phyloP scores from a whole-genome alignment of 2,888 invertebrate genomes.

The Eupithecia tripunctaria region DNA sequence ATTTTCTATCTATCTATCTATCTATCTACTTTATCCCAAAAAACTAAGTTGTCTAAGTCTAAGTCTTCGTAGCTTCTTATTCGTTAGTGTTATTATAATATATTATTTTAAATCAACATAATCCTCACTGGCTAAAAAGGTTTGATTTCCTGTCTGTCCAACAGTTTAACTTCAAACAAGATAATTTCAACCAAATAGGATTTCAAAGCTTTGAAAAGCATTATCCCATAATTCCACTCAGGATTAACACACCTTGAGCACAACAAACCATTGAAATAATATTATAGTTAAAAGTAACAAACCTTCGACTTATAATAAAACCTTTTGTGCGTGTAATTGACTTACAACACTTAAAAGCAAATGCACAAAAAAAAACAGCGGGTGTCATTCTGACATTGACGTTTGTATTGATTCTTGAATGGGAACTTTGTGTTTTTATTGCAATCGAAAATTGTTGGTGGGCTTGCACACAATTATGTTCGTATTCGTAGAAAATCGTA shows the following conservation, averaged over 20 bases:
- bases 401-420: slow-evolving; percentile 39
- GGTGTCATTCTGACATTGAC: slow-evolving; percentile 54
- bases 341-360: slow-evolving; percentile 49
- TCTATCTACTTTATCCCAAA: too few species aligned
- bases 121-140: background rate
- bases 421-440: slow-evolving; percentile 42
- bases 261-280: slow-evolving; percentile 56
- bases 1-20: too few species aligned
- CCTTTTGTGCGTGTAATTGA: slow-evolving; percentile 67
- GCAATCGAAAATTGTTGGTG: slow-evolving; percentile 40
- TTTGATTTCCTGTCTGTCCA: background rate
- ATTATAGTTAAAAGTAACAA: background rate
- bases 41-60: too few species aligned
- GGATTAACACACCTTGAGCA: slow-evolving; percentile 64
- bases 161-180: background rate
- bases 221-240: slow-evolving; percentile 44
- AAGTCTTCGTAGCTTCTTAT: too few species aligned
- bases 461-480: slow-evolving; percentile 40
- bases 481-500: slow-evolving; percentile 28
- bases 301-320: slow-evolving; percentile 36
- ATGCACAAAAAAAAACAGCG: slow-evolving; percentile 51
- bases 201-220: slow-evolving; percentile 14
- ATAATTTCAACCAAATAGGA: slow-evolving; percentile 25
- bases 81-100: too few species aligned
- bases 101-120: too few species aligned